Conservation (phyloP, 1,140 invertebrate genomes). For the Cylas formicarius region DNA sequence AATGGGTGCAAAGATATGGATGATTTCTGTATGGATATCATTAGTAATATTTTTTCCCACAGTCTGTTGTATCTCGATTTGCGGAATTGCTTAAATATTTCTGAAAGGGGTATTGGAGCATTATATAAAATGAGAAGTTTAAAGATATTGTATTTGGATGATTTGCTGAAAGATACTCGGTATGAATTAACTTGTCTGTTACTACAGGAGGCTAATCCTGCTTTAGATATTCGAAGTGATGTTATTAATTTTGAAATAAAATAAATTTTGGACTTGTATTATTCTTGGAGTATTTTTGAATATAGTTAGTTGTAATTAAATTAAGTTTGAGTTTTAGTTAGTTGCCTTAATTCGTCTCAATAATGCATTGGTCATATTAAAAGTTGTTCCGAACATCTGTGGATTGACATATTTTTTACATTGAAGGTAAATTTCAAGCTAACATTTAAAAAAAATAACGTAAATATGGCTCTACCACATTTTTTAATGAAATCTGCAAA, state of each 20-base stretch:
- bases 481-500: no score
- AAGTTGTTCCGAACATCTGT: no score
- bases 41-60: conserved; percentile 50
- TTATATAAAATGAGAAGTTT: conserved; percentile 54
- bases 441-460: no score
- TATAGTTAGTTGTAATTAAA: no score
- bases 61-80: conserved; percentile 67
- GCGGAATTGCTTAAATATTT: conserved; percentile 57
- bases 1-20: conserved; percentile 56
- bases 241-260: conserved; percentile 24
- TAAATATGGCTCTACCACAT: no score
- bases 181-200: conserved; percentile 53
- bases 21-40: conserved; percentile 68
- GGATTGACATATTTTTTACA: no score
- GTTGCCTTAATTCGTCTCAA: no score
- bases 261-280: no score
- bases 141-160: conserved; percentile 49
- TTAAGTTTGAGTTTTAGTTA: no score
- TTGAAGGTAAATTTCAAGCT: no score
- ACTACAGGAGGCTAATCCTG: conserved; percentile 46
- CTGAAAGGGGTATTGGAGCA: conserved; percentile 56
- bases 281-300: no score
- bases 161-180: conserved; percentile 42
- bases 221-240: conserved; percentile 36
- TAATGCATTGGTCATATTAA: no score